These are phyloP conservation scores for Platycnemis pennipes DNA, from an alignment of 2,888 invertebrate genomes.

Conservation along the genomic window DNA sequence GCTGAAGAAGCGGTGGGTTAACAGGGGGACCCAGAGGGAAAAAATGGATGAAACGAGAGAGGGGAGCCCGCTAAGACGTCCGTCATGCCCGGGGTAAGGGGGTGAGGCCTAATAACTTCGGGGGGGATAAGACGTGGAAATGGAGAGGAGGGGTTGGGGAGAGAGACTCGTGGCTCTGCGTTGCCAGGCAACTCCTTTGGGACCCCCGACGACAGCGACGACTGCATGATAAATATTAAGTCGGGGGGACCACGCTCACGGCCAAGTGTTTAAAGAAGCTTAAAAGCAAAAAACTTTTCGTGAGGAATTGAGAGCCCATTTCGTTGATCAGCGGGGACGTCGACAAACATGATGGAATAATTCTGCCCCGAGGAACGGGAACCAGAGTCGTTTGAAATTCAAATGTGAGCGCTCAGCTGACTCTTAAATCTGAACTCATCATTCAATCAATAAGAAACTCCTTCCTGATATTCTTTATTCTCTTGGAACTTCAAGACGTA, in stretches of 20 bases:
- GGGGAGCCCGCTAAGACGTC: not conserved
- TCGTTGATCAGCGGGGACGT: too few species aligned
- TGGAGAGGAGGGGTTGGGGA: not conserved
- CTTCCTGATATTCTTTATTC: too few species aligned
- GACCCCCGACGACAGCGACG: not conserved
- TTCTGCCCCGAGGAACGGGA: too few species aligned
- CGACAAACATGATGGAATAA: too few species aligned
- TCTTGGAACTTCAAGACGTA: too few species aligned
- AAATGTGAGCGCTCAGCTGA: too few species aligned
- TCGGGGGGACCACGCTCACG: not conserved
- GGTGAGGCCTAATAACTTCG: conserved; percentile 13
- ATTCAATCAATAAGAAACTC: too few species aligned
- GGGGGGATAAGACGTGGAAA: conserved; percentile 11
- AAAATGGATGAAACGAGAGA: not conserved
- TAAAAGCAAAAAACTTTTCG: too few species aligned
- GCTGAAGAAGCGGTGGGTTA: not conserved
- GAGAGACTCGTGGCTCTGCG: not conserved
- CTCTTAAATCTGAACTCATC: too few species aligned
- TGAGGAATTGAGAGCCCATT: too few species aligned
- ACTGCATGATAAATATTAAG: not conserved
- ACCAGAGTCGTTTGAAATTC: too few species aligned
- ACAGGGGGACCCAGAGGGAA: not conserved
- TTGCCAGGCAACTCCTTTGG: not conserved
- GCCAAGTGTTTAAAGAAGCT: not conserved
- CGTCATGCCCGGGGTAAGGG: not conserved